Conservation (phyloP, 2,113 vertebrate genomes). For the Oenanthe melanoleuca region DNA sequence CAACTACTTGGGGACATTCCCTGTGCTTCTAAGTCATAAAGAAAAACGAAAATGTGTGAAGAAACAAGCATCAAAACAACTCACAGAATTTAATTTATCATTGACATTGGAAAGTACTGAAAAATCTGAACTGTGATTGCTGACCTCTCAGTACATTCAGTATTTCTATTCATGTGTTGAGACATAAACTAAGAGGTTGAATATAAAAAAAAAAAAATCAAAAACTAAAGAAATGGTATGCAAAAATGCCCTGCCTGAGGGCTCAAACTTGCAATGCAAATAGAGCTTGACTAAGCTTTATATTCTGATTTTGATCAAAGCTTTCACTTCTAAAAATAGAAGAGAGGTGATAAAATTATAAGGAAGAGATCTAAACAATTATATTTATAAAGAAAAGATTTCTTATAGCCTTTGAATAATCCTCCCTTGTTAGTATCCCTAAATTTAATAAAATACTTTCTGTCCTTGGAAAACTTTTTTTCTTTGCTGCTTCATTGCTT, state of each 20-base stretch:
- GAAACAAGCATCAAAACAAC: background rate
- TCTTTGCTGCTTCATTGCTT: background rate
- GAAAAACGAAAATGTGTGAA: background rate
- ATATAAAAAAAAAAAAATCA: background rate
- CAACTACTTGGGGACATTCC: background rate
- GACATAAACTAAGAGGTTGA: background rate
- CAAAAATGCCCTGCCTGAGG: background rate
- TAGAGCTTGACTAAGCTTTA: background rate
- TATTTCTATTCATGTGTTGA: background rate
- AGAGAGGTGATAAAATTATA: background rate
- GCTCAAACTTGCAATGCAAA: background rate
- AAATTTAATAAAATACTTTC: conserved; percentile 11
- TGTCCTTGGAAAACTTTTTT: background rate
- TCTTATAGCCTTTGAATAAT: background rate
- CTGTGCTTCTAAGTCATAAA: background rate
- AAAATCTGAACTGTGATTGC: background rate
- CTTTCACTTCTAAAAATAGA: background rate
- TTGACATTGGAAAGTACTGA: background rate
- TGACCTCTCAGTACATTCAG: background rate
- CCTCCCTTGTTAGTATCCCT: background rate
- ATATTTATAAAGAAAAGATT: conserved; percentile 11
- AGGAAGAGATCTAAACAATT: background rate
- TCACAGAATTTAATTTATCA: background rate
- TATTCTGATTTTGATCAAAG: conserved; percentile 3
- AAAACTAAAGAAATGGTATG: background rate